Conservation (phyloP, 2,113 vertebrate genomes). For the Salminus brasiliensis region DNA sequence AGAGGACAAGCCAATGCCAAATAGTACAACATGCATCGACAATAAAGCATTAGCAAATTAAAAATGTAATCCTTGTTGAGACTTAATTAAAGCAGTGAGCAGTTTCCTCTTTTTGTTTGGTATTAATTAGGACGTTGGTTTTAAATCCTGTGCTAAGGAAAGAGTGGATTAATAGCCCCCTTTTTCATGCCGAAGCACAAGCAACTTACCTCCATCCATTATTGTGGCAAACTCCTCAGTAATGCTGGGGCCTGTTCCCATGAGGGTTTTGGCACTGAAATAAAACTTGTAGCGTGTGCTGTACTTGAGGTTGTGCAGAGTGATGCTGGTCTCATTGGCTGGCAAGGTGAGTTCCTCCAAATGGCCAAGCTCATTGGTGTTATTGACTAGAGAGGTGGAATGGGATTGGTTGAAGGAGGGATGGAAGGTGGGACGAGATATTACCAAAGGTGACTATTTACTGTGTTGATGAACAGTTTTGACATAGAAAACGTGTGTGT, state of each 20-base stretch:
- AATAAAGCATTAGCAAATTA: not conserved
- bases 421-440: constrained; percentile 39
- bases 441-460: constrained; percentile 22
- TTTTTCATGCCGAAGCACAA: not conserved
- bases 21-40: not conserved
- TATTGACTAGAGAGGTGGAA: constrained; percentile 83
- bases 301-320: constrained; percentile 89
- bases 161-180: not conserved
- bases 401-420: constrained; percentile 11
- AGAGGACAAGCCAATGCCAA: not conserved
- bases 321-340: constrained; percentile 90
- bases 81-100: not conserved
- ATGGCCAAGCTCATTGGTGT: constrained; percentile 89
- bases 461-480: not conserved
- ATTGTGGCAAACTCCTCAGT: constrained; percentile 89
- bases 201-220: constrained; percentile 91
- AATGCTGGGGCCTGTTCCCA: constrained; percentile 84
- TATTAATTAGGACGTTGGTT: not conserved
- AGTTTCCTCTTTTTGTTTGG: not conserved
- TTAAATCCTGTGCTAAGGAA: not conserved
- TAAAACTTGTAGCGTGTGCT: constrained; percentile 97
- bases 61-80: not conserved
- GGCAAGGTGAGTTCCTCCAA: constrained; percentile 86
- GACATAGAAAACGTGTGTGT: not conserved
- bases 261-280: constrained; percentile 86